phyloP scores from a whole-genome alignment of 2,113 vertebrate species.

The Vombatus ursinus region DNA sequence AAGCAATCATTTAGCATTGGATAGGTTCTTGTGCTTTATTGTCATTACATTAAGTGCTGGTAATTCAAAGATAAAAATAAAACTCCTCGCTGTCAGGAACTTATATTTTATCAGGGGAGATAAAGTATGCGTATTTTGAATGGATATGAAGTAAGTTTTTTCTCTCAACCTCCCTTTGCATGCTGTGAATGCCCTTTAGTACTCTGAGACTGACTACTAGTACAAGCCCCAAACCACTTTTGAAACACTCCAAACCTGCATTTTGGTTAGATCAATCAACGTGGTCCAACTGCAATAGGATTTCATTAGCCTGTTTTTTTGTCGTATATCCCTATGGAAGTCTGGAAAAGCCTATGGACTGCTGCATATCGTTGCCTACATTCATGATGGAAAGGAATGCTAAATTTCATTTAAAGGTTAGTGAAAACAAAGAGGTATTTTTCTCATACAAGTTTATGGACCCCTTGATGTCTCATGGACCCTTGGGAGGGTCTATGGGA shows the following conservation, averaged over 20 bases:
- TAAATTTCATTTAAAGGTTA: neutral
- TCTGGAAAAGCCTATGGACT: neutral
- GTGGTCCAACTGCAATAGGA: neutral
- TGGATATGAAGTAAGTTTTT: neutral
- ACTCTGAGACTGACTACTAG: neutral
- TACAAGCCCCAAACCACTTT: neutral
- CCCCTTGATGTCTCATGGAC: neutral
- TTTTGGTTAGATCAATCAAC: neutral
- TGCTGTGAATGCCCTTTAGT: neutral
- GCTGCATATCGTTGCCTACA: neutral
- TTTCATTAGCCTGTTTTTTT: neutral
- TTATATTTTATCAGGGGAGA: neutral
- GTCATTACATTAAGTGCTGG: neutral
- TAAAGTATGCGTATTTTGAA: neutral
- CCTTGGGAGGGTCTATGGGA: neutral
- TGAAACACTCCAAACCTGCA: neutral
- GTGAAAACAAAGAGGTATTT: neutral
- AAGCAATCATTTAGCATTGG: neutral
- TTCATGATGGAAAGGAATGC: neutral
- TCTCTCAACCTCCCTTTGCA: neutral
- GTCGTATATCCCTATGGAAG: neutral
- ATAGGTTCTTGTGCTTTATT: neutral
- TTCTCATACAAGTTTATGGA: neutral
- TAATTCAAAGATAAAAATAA: neutral
- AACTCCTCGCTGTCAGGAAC: neutral